Evolutionary conservation across 2,888 invertebrate species (phyloP), one percentile per base, ranked within the genome.

Genomic region (Cerceris ruficornis): DNA sequence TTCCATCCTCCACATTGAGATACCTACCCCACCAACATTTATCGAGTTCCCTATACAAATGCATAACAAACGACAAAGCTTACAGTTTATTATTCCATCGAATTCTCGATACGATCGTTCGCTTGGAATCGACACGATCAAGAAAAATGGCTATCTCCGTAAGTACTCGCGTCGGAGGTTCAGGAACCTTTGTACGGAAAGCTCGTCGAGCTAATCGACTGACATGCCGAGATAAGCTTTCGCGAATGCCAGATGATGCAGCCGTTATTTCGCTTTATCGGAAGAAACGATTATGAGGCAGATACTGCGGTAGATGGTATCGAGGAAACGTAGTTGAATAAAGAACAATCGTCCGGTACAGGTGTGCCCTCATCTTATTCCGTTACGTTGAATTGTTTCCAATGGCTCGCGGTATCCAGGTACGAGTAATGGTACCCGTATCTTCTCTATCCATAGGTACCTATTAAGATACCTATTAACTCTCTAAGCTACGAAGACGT

Each of bases 151-250:
- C 8, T 46, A 28, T 1, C 28, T 28, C 4, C 28, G 28, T 28
- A 28, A 28, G 28, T 28, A 28, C 28, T 28, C 28, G 28, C 9
- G 1, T 11, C 11, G 46, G 5, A 46, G 9, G 46, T 46, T 46
- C 46, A 46, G 11, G 46, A 46, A 46, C 46, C n/a, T 50, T 50
- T 52, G n/a, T 50, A 17, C 41, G 76, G 76, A 65, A 77, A 75
- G 69, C 77, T 60, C 60, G 58, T 70, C 77, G 77, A 46, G 65
- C 76, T 74, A 77, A 77, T 77, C 77, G 74, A 76, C 77, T 69
- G 77, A 70, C 77, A 77, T 77, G 77, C 77, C 69, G 77, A 77
- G 77, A 69, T 69, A 77, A 77, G 77, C 69, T 77, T 80, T 80
- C 70, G 65, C 65, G 50, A 80, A 69, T 50, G 74, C 57, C 72